Base-by-base conservation (phyloP, 2,797 vertebrate genomes). In the Falco columbarius region DNA sequence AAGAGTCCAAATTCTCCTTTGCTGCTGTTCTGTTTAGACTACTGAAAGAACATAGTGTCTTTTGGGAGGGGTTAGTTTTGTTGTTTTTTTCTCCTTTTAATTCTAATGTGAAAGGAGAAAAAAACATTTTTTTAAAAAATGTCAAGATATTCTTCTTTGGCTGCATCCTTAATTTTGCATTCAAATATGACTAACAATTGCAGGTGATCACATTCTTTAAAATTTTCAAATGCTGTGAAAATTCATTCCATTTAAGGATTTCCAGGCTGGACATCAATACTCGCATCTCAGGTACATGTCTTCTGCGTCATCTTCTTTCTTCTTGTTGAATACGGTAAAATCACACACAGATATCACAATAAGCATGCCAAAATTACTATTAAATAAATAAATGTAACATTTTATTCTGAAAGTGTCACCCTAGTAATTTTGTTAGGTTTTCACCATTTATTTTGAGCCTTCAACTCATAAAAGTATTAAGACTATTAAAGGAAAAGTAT, bases 41-140 rank as follows among this genome's bases (percentile, higher is more conserved):
- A 34, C 10, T 34, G 10, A 9, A 87, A 47, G 14, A 68, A 19
- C 24, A 51, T 3, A 71, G 14, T 2, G 2, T 19, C 3, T 36
- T 63, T 32, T 44, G 14, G 58, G 5, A 7, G 4, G 2, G 6
- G 4, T 58, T 13, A 5, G 15, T 3, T 7, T 23, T 5, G 10
- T 66, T 18, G 1, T 11, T 59, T 73, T 73, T 81, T 92, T 72
- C 30, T 54, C 13, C 4, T 83, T 91, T 38, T 27, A 36, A 68
- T 83, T 86, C 59, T 73, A 44, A 58, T 27, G 1, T n/a, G 3
- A 82, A 79, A 63, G 4, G 18, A 36, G 36, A 36, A 36, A 36
- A 36, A 36, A 10, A 10, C 10, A 36, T 36, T 36, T 36, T 36
- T 36, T 36, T 36, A 36, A 36, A 36, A 36, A 36, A 10, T 20